phyloP scores from a whole-genome alignment of 2,797 vertebrate species.

The Euthynnus affinis region DNA sequence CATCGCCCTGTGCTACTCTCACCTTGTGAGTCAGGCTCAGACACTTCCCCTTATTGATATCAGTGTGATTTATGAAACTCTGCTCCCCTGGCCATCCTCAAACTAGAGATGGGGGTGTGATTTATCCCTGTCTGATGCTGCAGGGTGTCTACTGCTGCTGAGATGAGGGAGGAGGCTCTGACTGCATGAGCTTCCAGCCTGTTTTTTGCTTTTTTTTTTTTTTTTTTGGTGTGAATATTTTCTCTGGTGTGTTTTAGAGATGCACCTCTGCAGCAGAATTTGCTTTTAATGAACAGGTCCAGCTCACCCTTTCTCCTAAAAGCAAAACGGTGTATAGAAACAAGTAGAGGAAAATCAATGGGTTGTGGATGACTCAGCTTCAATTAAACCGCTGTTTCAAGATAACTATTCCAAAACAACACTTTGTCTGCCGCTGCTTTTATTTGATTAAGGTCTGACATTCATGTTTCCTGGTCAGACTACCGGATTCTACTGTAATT shows the following conservation, averaged over 20 bases:
- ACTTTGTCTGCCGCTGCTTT: conserved; percentile 28
- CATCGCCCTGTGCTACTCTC: conserved; percentile 63
- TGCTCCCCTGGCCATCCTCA: conserved; percentile 68
- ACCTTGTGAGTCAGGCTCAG: conserved; percentile 69
- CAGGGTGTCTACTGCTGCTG: conserved; percentile 53
- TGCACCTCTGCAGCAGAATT: conserved; percentile 40
- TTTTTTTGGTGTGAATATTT: conserved; percentile 26
- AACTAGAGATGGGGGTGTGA: conserved; percentile 73
- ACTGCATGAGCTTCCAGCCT: conserved; percentile 27
- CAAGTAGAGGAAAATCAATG: conserved; percentile 41
- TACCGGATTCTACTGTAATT: conserved; percentile 49
- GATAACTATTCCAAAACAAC: conserved; percentile 47
- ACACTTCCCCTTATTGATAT: conserved; percentile 85
- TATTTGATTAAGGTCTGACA: conserved; percentile 56
- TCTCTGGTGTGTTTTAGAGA: conserved; percentile 33
- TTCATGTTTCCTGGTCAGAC: conserved; percentile 54
- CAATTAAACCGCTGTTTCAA: conserved; percentile 27
- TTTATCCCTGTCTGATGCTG: conserved; percentile 72
- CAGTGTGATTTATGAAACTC: conserved; percentile 79
- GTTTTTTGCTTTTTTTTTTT: background rate
- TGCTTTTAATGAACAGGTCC: conserved; percentile 58
- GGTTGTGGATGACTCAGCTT: conserved; percentile 50
- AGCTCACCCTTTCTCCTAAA: conserved; percentile 3
- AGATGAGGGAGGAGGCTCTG: conserved; percentile 48
- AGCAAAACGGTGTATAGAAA: conserved; percentile 5